Conservation (phyloP, 2,797 vertebrate genomes). For the Schizothorax lantsangensis region DNA sequence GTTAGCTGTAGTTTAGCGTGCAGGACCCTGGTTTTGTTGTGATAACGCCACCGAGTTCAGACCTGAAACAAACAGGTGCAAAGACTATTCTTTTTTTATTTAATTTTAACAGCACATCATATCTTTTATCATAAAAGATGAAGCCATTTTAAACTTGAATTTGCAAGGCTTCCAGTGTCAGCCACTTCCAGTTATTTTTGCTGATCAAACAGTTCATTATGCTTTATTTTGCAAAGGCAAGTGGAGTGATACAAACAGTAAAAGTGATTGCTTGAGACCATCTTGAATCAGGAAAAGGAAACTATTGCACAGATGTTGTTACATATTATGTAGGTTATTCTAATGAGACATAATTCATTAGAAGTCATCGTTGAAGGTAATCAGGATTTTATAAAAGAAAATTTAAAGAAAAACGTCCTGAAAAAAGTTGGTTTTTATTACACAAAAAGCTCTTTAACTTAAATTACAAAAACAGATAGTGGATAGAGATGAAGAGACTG, state of each 20-base stretch:
- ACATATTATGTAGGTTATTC: background rate
- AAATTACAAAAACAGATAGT: conserved; percentile 51
- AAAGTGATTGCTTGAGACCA: background rate
- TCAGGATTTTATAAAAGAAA: background rate
- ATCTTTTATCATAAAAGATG: too few relatives aligned
- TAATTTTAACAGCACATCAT: too few relatives aligned
- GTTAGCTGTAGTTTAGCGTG: too few relatives aligned
- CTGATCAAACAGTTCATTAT: too few relatives aligned
- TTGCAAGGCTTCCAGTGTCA: too few relatives aligned
- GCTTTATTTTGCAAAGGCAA: too few relatives aligned
- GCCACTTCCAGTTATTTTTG: too few relatives aligned
- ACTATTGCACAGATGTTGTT: background rate
- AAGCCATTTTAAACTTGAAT: too few relatives aligned
- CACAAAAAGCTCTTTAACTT: conserved; percentile 17
- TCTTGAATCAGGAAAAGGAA: background rate
- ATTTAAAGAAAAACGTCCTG: background rate
- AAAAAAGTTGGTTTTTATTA: background rate
- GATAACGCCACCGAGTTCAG: too few relatives aligned
- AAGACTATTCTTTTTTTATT: too few relatives aligned
- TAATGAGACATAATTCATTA: background rate
- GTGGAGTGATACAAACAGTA: background rate
- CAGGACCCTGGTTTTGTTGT: too few relatives aligned
- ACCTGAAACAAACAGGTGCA: too few relatives aligned
- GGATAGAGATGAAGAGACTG: conserved; percentile 1
- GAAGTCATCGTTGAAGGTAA: background rate